Evolutionary conservation across 2,888 invertebrate genomes (phyloP).

Genomic region (Malacosoma neustria): DNA sequence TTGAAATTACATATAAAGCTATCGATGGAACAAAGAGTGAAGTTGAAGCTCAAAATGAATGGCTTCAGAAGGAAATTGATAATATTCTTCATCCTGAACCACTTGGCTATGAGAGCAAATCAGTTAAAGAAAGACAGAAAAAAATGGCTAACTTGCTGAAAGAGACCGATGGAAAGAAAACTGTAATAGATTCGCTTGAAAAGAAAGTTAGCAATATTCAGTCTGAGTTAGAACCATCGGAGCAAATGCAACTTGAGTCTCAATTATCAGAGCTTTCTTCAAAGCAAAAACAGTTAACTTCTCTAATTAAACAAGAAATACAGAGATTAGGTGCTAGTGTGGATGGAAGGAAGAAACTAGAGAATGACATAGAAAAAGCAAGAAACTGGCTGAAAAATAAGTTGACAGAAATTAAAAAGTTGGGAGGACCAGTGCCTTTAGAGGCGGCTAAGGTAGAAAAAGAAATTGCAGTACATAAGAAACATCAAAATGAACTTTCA

Average conservation of each 20-base stretch:
- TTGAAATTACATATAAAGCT: slow-evolving; percentile 89
- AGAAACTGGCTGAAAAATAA: slow-evolving; percentile 88
- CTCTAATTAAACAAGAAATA: slow-evolving; percentile 82
- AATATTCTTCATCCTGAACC: slow-evolving; percentile 79
- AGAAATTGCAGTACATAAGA: slow-evolving; percentile 84
- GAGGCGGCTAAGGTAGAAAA: slow-evolving; percentile 87
- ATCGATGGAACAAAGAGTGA: slow-evolving; percentile 87
- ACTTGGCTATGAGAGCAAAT: slow-evolving; percentile 85
- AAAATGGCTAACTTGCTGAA: slow-evolving; percentile 83
- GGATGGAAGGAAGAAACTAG: slow-evolving; percentile 84
- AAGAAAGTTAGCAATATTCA: slow-evolving; percentile 89
- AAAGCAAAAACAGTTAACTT: slow-evolving; percentile 84
- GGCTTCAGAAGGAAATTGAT: slow-evolving; percentile 84
- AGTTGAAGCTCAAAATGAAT: slow-evolving; percentile 85
- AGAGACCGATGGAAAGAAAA: slow-evolving; percentile 89
- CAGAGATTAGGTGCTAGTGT: slow-evolving; percentile 80
- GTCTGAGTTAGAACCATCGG: slow-evolving; percentile 88
- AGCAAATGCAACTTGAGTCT: slow-evolving; percentile 85
- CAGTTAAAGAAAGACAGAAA: slow-evolving; percentile 83
- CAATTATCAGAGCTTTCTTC: slow-evolving; percentile 81
- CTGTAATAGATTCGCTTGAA: slow-evolving; percentile 86
- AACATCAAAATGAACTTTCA: slow-evolving; percentile 83
- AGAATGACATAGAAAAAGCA: slow-evolving; percentile 85
- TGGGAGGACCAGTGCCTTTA: slow-evolving; percentile 86
- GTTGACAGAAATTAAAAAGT: slow-evolving; percentile 82